Percentiles rank a stretch among this genome's conserved stretches.
Evolutionary conservation across 2,888 invertebrate species (phyloP).

Genomic region (Mimas tiliae): DNA sequence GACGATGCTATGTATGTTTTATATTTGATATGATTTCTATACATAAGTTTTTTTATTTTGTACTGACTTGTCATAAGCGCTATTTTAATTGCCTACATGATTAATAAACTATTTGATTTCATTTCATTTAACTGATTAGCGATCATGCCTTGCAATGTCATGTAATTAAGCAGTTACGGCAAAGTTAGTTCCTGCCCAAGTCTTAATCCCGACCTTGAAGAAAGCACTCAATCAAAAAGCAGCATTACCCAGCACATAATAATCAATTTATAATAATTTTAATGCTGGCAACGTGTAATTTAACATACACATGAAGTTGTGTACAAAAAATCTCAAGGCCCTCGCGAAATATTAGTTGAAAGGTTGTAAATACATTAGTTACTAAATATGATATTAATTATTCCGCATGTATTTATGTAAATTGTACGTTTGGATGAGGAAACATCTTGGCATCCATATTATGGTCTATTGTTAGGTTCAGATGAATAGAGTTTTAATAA

Average conservation of each 20-base stretch:
- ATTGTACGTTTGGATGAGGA: constrained; percentile 13
- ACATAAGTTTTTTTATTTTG: no score
- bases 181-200: background rate
- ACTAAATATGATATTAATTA: constrained; percentile 38
- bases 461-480: background rate
- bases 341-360: constrained; percentile 38
- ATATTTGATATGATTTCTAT: no score
- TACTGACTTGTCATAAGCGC: no score
- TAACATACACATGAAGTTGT: constrained; percentile 33
- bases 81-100: no score
- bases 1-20: no score
- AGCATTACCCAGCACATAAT: constrained; percentile 35
- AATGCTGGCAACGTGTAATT: constrained; percentile 45
- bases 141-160: no score
- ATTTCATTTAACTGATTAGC: no score
- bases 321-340: constrained; percentile 43
- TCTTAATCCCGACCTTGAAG: background rate
- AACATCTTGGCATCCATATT: background rate
- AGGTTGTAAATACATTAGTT: constrained; percentile 43
- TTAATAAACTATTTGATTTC: no score
- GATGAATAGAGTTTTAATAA: background rate
- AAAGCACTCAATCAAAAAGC: background rate
- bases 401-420: constrained; percentile 28
- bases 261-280: constrained; percentile 51
- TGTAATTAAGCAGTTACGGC: no score